A percentile compares a stretch with the other conserved stretches of the same genome.
Conservation (phyloP, 2,888 invertebrate species). For the Altica lythri region DNA sequence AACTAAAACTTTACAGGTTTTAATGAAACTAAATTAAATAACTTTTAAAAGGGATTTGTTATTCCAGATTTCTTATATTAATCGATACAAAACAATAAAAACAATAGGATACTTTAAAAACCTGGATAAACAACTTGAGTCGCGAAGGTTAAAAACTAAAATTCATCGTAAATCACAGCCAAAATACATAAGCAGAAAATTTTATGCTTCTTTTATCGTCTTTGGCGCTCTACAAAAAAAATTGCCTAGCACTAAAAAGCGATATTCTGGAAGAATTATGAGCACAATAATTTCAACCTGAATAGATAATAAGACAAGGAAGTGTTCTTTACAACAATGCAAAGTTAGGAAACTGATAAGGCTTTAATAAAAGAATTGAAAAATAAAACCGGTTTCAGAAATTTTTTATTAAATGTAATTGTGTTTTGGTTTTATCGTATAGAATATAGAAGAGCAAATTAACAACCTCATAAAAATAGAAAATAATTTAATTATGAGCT, state of each 20-base stretch:
- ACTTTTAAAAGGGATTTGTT: too few species aligned
- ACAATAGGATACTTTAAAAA: neutral
- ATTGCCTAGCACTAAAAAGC: constrained; percentile 42
- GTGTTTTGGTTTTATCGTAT: too few species aligned
- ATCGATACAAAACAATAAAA: constrained; percentile 2
- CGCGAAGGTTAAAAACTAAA: constrained; percentile 17
- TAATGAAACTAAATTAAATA: too few species aligned
- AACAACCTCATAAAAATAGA: too few species aligned
- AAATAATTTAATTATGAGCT: too few species aligned
- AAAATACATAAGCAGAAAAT: constrained; percentile 32
- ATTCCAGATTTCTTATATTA: too few species aligned
- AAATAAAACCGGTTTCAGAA: too few species aligned
- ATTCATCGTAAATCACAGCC: constrained; percentile 18
- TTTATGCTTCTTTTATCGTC: constrained; percentile 29
- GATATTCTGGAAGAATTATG: constrained; percentile 47
- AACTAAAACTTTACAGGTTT: too few species aligned
- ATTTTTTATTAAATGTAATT: too few species aligned
- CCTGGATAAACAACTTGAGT: constrained; percentile 7
- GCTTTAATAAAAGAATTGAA: too few species aligned
- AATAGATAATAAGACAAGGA: constrained; percentile 43
- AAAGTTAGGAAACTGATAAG: too few species aligned
- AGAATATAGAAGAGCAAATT: too few species aligned
- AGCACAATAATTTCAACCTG: constrained; percentile 45
- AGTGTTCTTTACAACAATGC: constrained; percentile 32
- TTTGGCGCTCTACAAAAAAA: constrained; percentile 30